phyloP scores from a whole-genome alignment of 2,797 vertebrate species.

The Pampus argenteus region DNA sequence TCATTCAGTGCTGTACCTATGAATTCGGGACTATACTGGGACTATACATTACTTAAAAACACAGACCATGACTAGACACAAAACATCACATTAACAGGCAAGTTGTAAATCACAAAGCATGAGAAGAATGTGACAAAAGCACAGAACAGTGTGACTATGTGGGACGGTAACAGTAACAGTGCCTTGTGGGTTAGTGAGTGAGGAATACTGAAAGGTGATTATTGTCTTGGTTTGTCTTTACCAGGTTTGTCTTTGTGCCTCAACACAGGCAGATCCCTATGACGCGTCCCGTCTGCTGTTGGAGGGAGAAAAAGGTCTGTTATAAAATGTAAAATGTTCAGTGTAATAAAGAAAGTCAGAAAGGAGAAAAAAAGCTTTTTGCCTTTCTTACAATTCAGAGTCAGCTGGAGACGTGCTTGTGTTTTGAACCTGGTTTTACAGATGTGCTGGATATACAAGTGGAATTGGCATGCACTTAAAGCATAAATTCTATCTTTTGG shows the following conservation, averaged over 20 bases:
- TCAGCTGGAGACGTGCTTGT: conserved; percentile 28
- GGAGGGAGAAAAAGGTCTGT: conserved; percentile 73
- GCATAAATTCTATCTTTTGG: conserved; percentile 28
- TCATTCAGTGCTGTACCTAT: conserved; percentile 30
- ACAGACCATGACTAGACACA: conserved; percentile 54
- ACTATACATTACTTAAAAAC: conserved; percentile 40
- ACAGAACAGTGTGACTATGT: conserved; percentile 50
- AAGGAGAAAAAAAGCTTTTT: conserved; percentile 10
- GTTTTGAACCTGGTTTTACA: conserved; percentile 35
- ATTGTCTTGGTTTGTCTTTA: conserved; percentile 75
- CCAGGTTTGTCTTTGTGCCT: conserved; percentile 75
- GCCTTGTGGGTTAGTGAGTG: conserved; percentile 66
- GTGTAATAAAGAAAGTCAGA: conserved; percentile 31
- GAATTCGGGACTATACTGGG: conserved; percentile 29
- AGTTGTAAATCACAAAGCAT: conserved; percentile 46
- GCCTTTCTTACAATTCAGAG: background rate
- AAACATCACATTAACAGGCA: conserved; percentile 54
- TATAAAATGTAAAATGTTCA: conserved; percentile 61
- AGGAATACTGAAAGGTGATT: conserved; percentile 56
- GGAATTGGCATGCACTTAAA: conserved; percentile 32
- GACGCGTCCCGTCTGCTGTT: conserved; percentile 70
- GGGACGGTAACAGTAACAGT: conserved; percentile 51
- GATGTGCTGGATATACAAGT: conserved; percentile 48
- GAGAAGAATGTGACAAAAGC: conserved; percentile 60
- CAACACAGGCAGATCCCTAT: conserved; percentile 67